Conservation (phyloP, 2,113 vertebrate genomes). For the Mesitornis unicolor region DNA sequence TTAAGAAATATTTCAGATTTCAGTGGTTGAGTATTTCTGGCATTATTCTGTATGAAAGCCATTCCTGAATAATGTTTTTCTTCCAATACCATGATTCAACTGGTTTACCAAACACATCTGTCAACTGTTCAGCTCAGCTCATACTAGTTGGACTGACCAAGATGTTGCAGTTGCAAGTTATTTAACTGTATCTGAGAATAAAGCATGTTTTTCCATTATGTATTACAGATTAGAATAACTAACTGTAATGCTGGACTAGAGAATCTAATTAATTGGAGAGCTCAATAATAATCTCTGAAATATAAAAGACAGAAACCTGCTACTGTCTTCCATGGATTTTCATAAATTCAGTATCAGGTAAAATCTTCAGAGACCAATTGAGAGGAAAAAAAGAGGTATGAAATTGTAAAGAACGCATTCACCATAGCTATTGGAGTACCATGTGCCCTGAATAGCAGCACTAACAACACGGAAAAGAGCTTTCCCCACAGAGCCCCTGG, state of each 20-base stretch:
- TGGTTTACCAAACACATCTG: background rate
- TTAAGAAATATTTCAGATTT: background rate
- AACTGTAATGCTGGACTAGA: background rate
- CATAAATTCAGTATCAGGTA: background rate
- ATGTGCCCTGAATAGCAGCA: background rate
- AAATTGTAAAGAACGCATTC: background rate
- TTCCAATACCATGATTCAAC: background rate
- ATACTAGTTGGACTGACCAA: background rate
- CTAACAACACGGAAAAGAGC: background rate
- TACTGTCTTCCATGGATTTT: background rate
- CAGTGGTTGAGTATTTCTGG: background rate
- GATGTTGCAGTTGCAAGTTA: background rate
- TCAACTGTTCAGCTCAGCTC: background rate
- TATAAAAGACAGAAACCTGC: background rate
- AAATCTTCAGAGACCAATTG: background rate
- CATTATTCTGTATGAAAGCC: background rate
- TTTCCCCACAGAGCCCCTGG: background rate
- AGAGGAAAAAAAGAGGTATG: background rate
- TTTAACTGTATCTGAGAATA: background rate
- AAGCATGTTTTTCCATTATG: background rate
- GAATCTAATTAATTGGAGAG: background rate
- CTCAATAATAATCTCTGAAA: background rate
- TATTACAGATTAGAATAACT: background rate
- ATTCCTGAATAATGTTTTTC: background rate
- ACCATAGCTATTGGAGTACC: background rate